Evolutionary conservation across 2,113 vertebrate genomes (phyloP), one percentile per base, ranked within the genome.

Genomic region (Caloenas nicobarica): DNA sequence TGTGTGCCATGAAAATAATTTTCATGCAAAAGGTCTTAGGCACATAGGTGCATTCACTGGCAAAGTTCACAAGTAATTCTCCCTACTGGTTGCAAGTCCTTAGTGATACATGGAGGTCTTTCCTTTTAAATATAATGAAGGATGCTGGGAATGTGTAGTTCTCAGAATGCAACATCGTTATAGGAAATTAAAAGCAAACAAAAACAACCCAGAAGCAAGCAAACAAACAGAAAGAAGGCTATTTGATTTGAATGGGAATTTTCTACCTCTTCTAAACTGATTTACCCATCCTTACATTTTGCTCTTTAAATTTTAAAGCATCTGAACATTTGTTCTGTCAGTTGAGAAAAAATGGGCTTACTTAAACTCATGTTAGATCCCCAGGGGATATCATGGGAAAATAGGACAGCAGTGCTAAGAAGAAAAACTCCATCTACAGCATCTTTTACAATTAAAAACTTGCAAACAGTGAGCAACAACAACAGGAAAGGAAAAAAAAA

Each of bases 251-350:
- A 58, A 88, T 60, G 17, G 42, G 61, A 80, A 48, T 74, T 85
- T 85, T 48, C 57, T 91, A 68, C 69, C 61, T 93, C 70, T 76
- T 79, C 69, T 86, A 57, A 90, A 84, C 50, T 58, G 54, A 81
- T 94, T 91, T 90, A 65, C 56, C 62, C 89, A 62, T 66, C 40
- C 62, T 78, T 91, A 58, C 86, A 72, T 89, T 91, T 88, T 86
- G 71, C 73, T 96, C 70, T 97, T 97, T 93, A 97, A 96, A 97
- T 96, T 97, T 97, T 96, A 96, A 97, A 97, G 88, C 94, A 76
- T 90, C 86, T 97, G 92, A 97, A 96, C 85, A 93, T 94, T 96
- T 96, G 88, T 89, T 95, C 92, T 95, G 91, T 93, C 95, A 96
- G 91, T 96, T 26, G 93, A 96, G 76, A 96, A 94, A 91, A 96